A percentile compares a stretch with the other conserved stretches of the same genome.
Conservation (phyloP, 2,888 invertebrate genomes). For the Physocephala rufipes region DNA sequence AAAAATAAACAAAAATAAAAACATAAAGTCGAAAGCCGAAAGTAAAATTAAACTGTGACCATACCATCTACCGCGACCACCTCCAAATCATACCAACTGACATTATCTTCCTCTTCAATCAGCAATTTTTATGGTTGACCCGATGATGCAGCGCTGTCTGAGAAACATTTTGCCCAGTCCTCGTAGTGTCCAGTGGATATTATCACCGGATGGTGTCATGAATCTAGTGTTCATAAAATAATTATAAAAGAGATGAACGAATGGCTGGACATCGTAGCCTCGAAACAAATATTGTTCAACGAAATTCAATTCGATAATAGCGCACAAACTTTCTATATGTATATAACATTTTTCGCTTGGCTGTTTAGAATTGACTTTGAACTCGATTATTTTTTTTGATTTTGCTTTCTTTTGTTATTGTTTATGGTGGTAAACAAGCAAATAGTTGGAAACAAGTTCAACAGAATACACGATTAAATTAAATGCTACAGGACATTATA, state of each 20-base stretch:
- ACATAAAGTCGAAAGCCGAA: too few species aligned
- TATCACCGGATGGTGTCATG: not conserved
- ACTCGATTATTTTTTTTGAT: not conserved
- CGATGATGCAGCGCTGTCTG: not conserved
- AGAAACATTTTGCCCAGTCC: not conserved
- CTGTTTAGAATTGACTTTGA: conserved; percentile 4
- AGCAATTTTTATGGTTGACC: not conserved
- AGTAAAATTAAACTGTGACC: too few species aligned
- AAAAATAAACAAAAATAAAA: not conserved
- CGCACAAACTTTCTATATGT: too few species aligned
- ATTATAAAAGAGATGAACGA: not conserved
- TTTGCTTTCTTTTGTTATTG: not conserved
- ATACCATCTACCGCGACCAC: too few species aligned
- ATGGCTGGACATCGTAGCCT: not conserved
- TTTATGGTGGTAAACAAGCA: not conserved
- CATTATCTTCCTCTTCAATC: not conserved
- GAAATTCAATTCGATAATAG: conserved; percentile 21
- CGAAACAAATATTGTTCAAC: conserved; percentile 16
- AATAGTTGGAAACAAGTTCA: too few species aligned
- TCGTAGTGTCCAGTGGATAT: not conserved
- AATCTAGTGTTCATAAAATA: not conserved
- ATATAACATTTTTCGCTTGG: conserved; percentile 7
- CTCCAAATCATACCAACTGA: too few species aligned
- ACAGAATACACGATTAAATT: conserved; percentile 3
- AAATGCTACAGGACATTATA: not conserved